Conservation (phyloP, 2,888 invertebrate species). For the Cylindroiulus punctatus region DNA sequence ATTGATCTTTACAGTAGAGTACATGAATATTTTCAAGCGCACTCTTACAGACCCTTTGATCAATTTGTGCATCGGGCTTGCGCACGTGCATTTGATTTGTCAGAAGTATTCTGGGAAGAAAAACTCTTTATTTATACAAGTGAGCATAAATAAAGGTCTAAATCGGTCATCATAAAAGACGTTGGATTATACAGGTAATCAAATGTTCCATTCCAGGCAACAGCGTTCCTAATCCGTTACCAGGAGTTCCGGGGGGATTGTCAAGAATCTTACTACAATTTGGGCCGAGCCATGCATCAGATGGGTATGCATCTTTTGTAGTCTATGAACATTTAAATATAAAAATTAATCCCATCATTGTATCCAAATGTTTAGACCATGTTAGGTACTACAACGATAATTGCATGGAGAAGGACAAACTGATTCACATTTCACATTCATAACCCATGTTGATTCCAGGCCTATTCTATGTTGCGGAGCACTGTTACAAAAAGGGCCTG, state of each 20-base stretch:
- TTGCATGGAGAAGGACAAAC: too few species aligned
- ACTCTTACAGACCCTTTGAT: slow-evolving; percentile 75
- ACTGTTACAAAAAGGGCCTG: slow-evolving; percentile 86
- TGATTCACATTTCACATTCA: neutral
- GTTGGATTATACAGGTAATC: too few species aligned
- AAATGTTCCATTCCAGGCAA: slow-evolving; percentile 63
- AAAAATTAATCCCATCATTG: too few species aligned
- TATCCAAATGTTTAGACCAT: too few species aligned
- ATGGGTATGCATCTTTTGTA: slow-evolving; percentile 73
- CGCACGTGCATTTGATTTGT: slow-evolving; percentile 82
- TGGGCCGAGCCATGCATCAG: slow-evolving; percentile 87
- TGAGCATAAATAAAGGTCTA: slow-evolving; percentile 57
- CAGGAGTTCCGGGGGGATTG: slow-evolving; percentile 75
- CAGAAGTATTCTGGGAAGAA: slow-evolving; percentile 85
- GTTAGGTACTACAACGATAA: too few species aligned
- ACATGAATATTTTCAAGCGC: slow-evolving; percentile 76
- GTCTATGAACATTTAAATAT: too few species aligned
- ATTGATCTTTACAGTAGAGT: slow-evolving; percentile 73
- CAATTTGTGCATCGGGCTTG: slow-evolving; percentile 79
- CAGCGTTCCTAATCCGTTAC: slow-evolving; percentile 72
- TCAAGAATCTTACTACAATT: slow-evolving; percentile 87
- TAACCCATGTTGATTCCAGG: slow-evolving; percentile 56
- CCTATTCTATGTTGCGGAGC: slow-evolving; percentile 72
- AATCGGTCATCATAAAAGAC: too few species aligned
- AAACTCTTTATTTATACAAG: slow-evolving; percentile 79